phyloP scores from a whole-genome alignment of 1,140 invertebrate species.

The Trachymyrmex cornetzi region DNA sequence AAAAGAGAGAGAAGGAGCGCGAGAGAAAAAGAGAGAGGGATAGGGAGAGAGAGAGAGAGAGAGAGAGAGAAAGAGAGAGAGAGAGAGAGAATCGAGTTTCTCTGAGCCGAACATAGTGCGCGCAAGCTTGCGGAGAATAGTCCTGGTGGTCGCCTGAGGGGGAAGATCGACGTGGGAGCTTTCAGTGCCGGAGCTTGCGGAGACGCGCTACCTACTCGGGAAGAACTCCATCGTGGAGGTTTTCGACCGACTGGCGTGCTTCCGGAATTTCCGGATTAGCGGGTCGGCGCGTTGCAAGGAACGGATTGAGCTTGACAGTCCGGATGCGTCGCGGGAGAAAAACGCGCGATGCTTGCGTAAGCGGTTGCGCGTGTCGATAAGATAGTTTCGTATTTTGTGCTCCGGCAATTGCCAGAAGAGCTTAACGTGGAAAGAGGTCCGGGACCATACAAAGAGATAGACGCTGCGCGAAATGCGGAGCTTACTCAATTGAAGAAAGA shows the following conservation, averaged over 20 bases:
- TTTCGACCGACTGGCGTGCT: constrained; percentile 2
- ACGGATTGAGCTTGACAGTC: constrained; percentile 27
- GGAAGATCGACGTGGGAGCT: constrained; percentile 35
- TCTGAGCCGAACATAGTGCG: constrained; percentile 35
- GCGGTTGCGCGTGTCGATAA: constrained; percentile 42
- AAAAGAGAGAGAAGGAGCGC: not conserved
- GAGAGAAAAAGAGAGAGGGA: not conserved
- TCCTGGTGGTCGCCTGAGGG: constrained; percentile 23
- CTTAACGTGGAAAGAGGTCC: constrained; percentile 24
- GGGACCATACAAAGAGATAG: constrained; percentile 56
- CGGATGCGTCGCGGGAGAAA: constrained; percentile 44
- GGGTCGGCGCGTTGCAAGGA: constrained; percentile 33
- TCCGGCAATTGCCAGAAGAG: not conserved
- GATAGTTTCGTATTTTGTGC: not conserved
- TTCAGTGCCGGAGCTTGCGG: constrained; percentile 12
- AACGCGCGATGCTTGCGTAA: constrained; percentile 64
- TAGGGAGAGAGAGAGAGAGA: not conserved
- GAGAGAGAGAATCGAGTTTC: not conserved
- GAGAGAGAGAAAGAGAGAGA: not conserved
- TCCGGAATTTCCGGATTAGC: constrained; percentile 7
- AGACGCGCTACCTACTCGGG: constrained; percentile 51
- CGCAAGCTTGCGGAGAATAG: constrained; percentile 26
- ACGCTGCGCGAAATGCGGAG: constrained; percentile 11
- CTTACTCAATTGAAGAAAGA: constrained; percentile 50
- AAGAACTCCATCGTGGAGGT: not conserved